A percentile compares a stretch with the other conserved stretches of the same genome.
phyloP scores from a whole-genome alignment of 2,113 vertebrate genomes.

The Forbesichthys papilliferus region DNA sequence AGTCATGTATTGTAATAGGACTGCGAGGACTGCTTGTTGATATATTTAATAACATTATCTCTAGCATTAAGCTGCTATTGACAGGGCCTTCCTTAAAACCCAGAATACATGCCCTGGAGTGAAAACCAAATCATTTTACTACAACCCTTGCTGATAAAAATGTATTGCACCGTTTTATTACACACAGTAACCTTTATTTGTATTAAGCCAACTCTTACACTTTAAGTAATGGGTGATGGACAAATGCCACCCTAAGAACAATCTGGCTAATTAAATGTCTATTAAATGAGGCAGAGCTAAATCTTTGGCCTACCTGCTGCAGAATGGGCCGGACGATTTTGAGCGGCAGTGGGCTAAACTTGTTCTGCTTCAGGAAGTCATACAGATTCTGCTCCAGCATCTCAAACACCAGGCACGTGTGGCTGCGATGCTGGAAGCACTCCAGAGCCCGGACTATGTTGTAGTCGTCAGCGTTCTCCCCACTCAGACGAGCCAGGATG shows the following conservation, averaged over 20 bases:
- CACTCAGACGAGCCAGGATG: constrained; percentile 91
- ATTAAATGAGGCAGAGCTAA: background rate
- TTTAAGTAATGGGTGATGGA: no score
- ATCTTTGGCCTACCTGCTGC: constrained; percentile 77
- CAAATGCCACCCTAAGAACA: no score
- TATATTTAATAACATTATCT: no score
- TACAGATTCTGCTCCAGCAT: constrained; percentile 98
- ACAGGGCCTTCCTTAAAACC: no score
- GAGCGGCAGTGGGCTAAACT: constrained; percentile 95
- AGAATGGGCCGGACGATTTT: constrained; percentile 95
- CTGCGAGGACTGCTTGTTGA: no score
- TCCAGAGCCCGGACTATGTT: constrained; percentile 95
- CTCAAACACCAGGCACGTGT: constrained; percentile 97
- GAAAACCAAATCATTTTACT: no score
- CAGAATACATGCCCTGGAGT: no score
- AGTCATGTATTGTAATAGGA: no score
- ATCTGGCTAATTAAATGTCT: no score
- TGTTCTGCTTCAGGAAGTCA: constrained; percentile 98
- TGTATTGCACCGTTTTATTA: background rate
- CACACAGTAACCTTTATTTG: background rate
- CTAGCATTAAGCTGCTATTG: no score
- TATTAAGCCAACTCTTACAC: no score
- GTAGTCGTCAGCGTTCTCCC: constrained; percentile 94
- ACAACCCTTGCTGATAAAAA: no score
- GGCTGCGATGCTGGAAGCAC: constrained; percentile 95